A percentile compares a stretch with the other conserved stretches of the same genome.
Conservation (phyloP, 2,797 vertebrate genomes). For the Hemitrygon akajei region DNA sequence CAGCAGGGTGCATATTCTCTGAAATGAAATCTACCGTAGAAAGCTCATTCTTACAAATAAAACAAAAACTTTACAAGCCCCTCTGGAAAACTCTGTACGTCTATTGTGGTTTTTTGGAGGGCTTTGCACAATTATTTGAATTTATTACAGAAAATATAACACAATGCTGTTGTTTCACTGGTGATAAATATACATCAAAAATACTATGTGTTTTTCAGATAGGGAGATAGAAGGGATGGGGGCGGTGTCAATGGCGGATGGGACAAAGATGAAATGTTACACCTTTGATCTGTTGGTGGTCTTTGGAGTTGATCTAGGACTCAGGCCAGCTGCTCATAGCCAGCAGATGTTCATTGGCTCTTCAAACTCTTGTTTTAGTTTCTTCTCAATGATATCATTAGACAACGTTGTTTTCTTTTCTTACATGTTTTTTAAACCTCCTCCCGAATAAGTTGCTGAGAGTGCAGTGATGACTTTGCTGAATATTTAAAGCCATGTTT, state of each 20-base stretch:
- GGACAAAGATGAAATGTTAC: conserved; percentile 18
- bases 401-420: background rate
- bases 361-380: background rate
- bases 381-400: background rate
- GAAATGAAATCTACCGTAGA: conserved; percentile 25
- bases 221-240: background rate
- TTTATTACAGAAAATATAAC: background rate
- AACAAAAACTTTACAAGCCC: conserved; percentile 23
- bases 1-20: conserved; percentile 12
- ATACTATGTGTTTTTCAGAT: background rate
- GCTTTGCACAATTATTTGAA: background rate
- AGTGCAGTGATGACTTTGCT: background rate
- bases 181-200: background rate
- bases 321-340: conserved; percentile 22
- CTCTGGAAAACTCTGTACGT: background rate
- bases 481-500: too few relatives aligned
- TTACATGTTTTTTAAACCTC: background rate
- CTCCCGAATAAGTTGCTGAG: background rate
- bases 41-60: background rate
- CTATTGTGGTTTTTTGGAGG: background rate
- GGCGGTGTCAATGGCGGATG: background rate
- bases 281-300: conserved; percentile 37
- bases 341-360: conserved; percentile 29
- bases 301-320: conserved; percentile 19
- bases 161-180: background rate